Evolutionary conservation across 2,113 vertebrate species (phyloP).

Genomic region (Notothenia coriiceps): DNA sequence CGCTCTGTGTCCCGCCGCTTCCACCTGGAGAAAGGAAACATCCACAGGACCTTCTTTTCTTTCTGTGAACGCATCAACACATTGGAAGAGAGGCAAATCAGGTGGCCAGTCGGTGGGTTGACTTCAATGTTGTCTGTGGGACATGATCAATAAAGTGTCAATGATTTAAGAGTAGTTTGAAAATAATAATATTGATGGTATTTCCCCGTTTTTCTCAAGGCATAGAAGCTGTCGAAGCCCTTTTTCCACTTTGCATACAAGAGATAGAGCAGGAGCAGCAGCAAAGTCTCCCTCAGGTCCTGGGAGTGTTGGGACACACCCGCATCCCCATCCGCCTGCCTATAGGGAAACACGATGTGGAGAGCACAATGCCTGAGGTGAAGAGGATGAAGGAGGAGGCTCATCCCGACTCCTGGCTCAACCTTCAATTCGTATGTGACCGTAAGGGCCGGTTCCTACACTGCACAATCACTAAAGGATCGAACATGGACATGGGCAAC

Average conservation of each 20-base stretch:
- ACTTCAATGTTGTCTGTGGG: not conserved
- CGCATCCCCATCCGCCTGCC: conserved; percentile 79
- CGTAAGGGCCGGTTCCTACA: conserved; percentile 72
- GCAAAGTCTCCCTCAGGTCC: conserved; percentile 62
- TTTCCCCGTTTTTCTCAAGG: conserved; percentile 51
- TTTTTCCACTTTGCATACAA: conserved; percentile 65
- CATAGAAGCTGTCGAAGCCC: conserved; percentile 44
- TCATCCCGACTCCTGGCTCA: conserved; percentile 79
- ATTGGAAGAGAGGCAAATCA: conserved; percentile 67
- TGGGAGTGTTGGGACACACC: conserved; percentile 80
- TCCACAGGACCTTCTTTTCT: conserved; percentile 83
- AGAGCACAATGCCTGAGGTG: conserved; percentile 57
- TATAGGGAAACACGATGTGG: conserved; percentile 62
- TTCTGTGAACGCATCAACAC: conserved; percentile 80
- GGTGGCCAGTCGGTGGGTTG: conserved; percentile 77
- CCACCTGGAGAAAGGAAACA: conserved; percentile 83
- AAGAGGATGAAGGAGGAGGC: conserved; percentile 70
- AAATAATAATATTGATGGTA: not conserved
- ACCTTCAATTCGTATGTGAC: conserved; percentile 80
- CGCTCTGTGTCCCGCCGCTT: conserved; percentile 79
- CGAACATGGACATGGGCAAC: conserved; percentile 62
- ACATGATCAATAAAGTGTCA: not conserved
- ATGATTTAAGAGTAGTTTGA: not conserved
- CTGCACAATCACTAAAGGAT: conserved; percentile 75
- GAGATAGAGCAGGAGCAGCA: conserved; percentile 25